Base-by-base conservation (phyloP, 1,140 invertebrate genomes). In the Idris sp. region DNA sequence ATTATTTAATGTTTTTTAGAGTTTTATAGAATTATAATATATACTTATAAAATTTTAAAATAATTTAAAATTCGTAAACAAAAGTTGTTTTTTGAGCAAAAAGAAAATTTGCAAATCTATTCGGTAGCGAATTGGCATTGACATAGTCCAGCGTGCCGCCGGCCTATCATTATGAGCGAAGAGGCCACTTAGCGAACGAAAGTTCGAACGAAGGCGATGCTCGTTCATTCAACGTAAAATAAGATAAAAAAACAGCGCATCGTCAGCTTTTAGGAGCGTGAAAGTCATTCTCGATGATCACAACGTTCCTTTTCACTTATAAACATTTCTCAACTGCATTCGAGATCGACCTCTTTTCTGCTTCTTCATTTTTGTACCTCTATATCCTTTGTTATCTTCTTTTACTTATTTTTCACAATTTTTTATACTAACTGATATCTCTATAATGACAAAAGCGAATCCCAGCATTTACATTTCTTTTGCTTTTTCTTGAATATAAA, bases 91-190 rank as follows among this genome's bases (percentile, higher is more conserved):
- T 56, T 56, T 41, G 3, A 19, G 14, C 35, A 28, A 40, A 43
- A 59, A 48, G 19, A 56, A 44, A 43, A 73, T 28, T 28, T 40
- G 46, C 38, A 56, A 74, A 62, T 41, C 54, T 61, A 71, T 65
- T 46, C 75, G 43, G 75, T 77, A 77, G 75, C 69, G 36, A 41
- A 58, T 69, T 54, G 68, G 62, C 56, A 64, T 51, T 73, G 69
- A 74, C 62, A 67, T 67, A 67, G 73, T 69, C 73, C 44, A 40
- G 36, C 54, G 68, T 59, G 67, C 65, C 36, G 65, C 62, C 51
- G 67, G 61, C 72, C 76, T 73, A 68, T 78, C 67, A 78, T 77
- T 78, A 78, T 14, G 40, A 67, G 43, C 40, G 48, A 48, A 56
- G 35, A 69, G 56, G 71, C 67, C 71, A 77, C 71, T 77, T 77